Base-by-base conservation (phyloP, 2,888 invertebrate genomes). In the Tribolium freemani region DNA sequence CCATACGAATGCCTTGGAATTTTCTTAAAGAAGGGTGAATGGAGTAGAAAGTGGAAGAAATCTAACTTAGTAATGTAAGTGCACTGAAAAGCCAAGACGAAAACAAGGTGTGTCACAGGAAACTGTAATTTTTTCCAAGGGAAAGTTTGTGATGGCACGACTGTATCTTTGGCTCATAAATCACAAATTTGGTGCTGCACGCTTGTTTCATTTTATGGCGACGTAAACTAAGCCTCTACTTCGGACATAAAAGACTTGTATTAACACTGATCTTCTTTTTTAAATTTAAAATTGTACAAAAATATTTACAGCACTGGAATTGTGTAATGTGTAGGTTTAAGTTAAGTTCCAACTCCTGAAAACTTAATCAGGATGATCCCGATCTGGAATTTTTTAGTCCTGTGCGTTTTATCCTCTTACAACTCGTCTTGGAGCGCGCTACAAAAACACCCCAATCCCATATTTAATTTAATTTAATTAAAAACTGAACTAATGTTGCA, bases 401-500 rank as follows among this genome's bases (percentile, higher is more conserved):
- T 38, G 38, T 38, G 5, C 8, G 6, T 31, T 8, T 38, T 38
- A 38, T 38, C 38, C n/a, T 38, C 6, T 38, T 38, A 38, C 8
- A 38, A 3, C 38, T 16, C 16, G 31, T 8, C 31, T 38, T 38
- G 38, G 8, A 38, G n/a, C 38, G n/a, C n/a, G n/a, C 38, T 38
- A 8, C n/a, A n/a, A 8, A 38, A 38, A 38, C n/a, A 38, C 1
- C 2, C 26, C 5, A 38, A 38, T 38, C 38, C 8, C 38, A 38
- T 38, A 38, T 38, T n/a, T 38, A 38, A 38, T 38, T 26, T 38
- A 38, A 38, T 38, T 6, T 38, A 38, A 38, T 26, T 38, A 38
- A 8, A n/a, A 38, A 6, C 9, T 38, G n/a, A 9, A 38, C n/a
- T 38, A 38, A 38, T 38, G 9, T 88, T 87, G 66, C 87, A 91